A percentile compares a stretch with the other conserved stretches of the same genome.
These are phyloP conservation scores for Silurus asotus DNA, from an alignment of 2,113 vertebrate genomes.

Conservation along the genomic window DNA sequence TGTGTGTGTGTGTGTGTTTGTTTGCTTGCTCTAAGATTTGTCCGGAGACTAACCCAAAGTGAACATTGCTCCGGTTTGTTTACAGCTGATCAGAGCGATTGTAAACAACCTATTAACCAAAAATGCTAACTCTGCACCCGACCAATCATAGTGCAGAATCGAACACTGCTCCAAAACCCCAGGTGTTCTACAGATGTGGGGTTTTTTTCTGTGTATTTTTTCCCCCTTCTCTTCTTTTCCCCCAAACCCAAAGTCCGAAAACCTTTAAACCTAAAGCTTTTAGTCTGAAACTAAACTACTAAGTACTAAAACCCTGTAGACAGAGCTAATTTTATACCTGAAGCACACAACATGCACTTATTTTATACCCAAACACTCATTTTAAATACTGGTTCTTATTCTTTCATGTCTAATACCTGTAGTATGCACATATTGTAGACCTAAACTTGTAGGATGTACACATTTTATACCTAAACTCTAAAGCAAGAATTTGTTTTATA, in stretches of 20 bases:
- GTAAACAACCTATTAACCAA: constrained; percentile 30
- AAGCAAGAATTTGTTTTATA: neutral
- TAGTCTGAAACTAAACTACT: neutral
- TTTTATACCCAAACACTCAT: neutral
- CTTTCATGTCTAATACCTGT: neutral
- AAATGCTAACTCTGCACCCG: constrained; percentile 26
- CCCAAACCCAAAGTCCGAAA: neutral
- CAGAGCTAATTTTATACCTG: neutral
- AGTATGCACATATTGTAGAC: neutral
- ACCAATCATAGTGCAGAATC: constrained; percentile 40
- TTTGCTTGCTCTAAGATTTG: neutral
- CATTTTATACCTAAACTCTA: neutral
- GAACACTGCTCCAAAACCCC: constrained; percentile 37
- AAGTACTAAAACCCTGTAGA: no score
- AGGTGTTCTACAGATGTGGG: constrained; percentile 54
- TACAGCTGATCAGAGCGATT: constrained; percentile 28
- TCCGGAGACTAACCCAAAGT: constrained; percentile 12
- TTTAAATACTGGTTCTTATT: neutral
- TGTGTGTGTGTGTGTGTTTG: neutral
- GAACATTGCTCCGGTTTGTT: constrained; percentile 27
- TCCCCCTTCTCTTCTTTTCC: neutral
- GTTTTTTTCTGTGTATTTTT: neutral
- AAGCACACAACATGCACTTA: neutral
- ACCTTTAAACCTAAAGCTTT: neutral
- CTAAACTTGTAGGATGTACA: neutral